Evolutionary conservation across 2,888 invertebrate genomes (phyloP).

Genomic region (Emmelina monodactyla): DNA sequence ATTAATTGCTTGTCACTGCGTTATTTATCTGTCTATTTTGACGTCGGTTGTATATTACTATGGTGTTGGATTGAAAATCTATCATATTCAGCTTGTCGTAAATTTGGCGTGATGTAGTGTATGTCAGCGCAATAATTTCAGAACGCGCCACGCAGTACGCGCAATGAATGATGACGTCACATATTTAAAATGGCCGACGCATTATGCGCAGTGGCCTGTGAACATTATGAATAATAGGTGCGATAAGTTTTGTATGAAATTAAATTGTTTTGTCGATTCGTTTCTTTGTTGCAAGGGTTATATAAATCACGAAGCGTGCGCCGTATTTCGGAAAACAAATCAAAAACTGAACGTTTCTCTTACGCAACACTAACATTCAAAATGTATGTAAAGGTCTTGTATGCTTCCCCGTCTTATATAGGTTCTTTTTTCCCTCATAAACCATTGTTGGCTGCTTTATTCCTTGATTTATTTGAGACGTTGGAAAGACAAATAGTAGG

Average conservation of each 20-base stretch:
- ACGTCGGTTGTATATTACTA: constrained; percentile 54
- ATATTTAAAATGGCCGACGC: constrained; percentile 53
- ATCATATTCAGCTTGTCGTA: constrained; percentile 66
- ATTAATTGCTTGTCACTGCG: constrained; percentile 65
- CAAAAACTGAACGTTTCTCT: constrained; percentile 25
- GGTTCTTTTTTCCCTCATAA: constrained; percentile 66
- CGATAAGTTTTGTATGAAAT: neutral
- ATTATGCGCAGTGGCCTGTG: constrained; percentile 14
- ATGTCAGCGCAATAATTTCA: constrained; percentile 61
- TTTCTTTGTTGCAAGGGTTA: neutral
- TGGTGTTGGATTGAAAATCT: constrained; percentile 60
- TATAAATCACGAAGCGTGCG: neutral
- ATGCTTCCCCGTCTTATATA: constrained; percentile 62
- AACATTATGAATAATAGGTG: neutral
- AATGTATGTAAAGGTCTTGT: constrained; percentile 55
- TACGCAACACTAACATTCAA: constrained; percentile 56
- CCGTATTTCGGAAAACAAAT: neutral
- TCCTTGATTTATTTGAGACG: constrained; percentile 76
- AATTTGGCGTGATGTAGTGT: constrained; percentile 63
- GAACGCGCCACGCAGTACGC: constrained; percentile 59
- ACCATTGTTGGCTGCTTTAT: constrained; percentile 71
- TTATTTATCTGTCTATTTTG: constrained; percentile 67
- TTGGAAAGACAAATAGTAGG: constrained; percentile 79
- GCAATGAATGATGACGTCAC: constrained; percentile 55
- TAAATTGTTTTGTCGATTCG: neutral